Evolutionary conservation across 2,888 invertebrate genomes (phyloP).

Genomic region (Apoderus coryli): DNA sequence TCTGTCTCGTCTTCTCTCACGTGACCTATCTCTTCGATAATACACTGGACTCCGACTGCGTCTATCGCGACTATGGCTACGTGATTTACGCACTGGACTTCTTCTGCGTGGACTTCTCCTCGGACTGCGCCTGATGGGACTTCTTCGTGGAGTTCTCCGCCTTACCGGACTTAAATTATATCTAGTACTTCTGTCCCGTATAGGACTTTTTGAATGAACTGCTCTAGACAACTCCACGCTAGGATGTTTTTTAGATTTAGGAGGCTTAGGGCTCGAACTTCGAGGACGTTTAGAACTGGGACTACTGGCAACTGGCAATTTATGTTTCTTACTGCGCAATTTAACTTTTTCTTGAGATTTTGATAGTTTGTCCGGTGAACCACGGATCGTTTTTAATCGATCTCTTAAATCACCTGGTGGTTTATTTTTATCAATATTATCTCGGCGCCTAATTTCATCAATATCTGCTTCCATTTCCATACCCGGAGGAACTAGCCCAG

Average conservation of each 20-base stretch:
- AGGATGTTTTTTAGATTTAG: neutral
- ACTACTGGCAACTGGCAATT: too few species aligned
- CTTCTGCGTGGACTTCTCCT: conserved; percentile 6
- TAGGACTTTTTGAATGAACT: too few species aligned
- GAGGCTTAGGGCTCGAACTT: conserved; percentile 1
- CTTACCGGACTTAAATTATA: neutral
- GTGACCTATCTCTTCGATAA: conserved; percentile 8
- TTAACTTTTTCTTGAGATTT: too few species aligned
- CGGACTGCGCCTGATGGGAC: conserved; percentile 6
- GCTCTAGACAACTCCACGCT: too few species aligned
- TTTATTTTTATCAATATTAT: conserved; percentile 9
- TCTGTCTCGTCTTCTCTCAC: conserved; percentile 12
- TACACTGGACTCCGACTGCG: conserved; percentile 8
- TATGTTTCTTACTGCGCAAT: conserved; percentile 11
- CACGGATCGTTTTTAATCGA: neutral
- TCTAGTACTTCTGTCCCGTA: neutral
- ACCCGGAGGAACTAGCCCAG: conserved; percentile 34
- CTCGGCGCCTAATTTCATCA: conserved; percentile 14
- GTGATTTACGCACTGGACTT: conserved; percentile 9
- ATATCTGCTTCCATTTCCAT: conserved; percentile 32
- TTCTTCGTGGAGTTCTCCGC: conserved; percentile 7
- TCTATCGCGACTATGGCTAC: conserved; percentile 12
- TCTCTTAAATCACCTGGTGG: conserved; percentile 10
- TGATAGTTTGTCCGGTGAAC: too few species aligned
- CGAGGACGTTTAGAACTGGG: conserved; percentile 3